Conservation (phyloP, 1,140 invertebrate genomes). For the Halyomorpha halys region DNA sequence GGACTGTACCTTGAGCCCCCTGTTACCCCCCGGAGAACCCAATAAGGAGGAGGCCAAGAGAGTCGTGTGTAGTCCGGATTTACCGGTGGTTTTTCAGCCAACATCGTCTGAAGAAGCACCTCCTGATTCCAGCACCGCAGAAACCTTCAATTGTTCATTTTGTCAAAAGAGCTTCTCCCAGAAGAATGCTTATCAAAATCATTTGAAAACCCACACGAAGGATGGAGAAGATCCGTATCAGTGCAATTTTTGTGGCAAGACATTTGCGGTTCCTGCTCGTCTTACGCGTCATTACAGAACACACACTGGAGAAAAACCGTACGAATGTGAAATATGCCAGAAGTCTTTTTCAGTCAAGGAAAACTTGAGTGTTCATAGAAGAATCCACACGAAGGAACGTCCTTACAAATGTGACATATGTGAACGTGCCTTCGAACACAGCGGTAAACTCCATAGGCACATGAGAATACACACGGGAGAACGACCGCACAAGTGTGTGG, state of each 20-base stretch:
- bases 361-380: slow-evolving; percentile 80
- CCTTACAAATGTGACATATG: slow-evolving; percentile 84
- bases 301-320: slow-evolving; percentile 76
- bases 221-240: slow-evolving; percentile 64
- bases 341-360: slow-evolving; percentile 88
- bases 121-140: slow-evolving; percentile 29
- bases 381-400: slow-evolving; percentile 81
- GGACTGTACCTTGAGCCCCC: slow-evolving; percentile 33
- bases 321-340: slow-evolving; percentile 83
- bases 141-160: slow-evolving; percentile 42
- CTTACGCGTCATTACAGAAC: slow-evolving; percentile 83
- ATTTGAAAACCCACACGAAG: slow-evolving; percentile 46
- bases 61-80: slow-evolving; percentile 35
- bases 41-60: slow-evolving; percentile 26
- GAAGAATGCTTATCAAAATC: slow-evolving; percentile 48
- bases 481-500: slow-evolving; percentile 83
- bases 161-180: slow-evolving; percentile 50
- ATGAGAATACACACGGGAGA: slow-evolving; percentile 88
- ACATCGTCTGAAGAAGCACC: slow-evolving; percentile 29
- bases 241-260: slow-evolving; percentile 85
- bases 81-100: slow-evolving; percentile 32
- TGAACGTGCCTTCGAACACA: slow-evolving; percentile 82
- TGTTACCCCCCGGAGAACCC: slow-evolving; percentile 24
- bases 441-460: slow-evolving; percentile 81
- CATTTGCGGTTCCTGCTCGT: slow-evolving; percentile 81